Percentiles rank a stretch among this genome's conserved stretches.
Evolutionary conservation across 2,113 vertebrate species (phyloP).

Genomic region (Panthera tigris): DNA sequence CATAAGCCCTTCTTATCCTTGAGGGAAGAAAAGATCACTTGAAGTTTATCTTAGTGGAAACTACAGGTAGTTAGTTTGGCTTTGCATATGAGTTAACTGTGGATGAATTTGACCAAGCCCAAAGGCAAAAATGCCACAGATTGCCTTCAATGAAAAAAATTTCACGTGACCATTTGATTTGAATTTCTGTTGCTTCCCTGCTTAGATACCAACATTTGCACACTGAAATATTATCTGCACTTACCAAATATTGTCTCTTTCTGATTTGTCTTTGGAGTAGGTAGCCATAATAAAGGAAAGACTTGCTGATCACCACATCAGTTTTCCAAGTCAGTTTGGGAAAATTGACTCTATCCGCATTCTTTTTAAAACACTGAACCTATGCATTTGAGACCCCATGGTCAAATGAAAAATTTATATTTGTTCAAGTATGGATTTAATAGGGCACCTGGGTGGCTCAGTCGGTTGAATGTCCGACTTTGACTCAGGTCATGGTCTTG

Average conservation of each 20-base stretch:
- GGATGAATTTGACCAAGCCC: constrained; percentile 14
- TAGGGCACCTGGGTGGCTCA: not conserved
- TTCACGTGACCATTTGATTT: not conserved
- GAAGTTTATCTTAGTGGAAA: constrained; percentile 45
- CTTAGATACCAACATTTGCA: constrained; percentile 39
- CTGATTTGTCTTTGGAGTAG: not conserved
- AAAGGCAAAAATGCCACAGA: constrained; percentile 51
- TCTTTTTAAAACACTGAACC: not conserved
- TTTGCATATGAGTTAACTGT: constrained; percentile 48
- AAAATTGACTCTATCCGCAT: not conserved
- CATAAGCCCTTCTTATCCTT: not conserved
- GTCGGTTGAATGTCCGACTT: no score
- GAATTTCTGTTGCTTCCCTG: constrained; percentile 24
- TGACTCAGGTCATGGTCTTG: no score
- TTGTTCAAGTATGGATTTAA: constrained; percentile 41
- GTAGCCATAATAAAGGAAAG: not conserved
- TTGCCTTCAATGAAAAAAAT: not conserved
- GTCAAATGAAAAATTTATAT: constrained; percentile 12
- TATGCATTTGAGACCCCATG: not conserved
- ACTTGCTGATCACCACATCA: not conserved
- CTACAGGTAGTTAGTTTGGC: constrained; percentile 14
- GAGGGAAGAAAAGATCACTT: constrained; percentile 24
- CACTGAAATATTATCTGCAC: not conserved
- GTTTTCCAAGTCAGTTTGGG: not conserved
- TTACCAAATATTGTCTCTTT: not conserved